Evolutionary conservation across 2,797 vertebrate genomes (phyloP).

Genomic region (Siniperca scherzeri): DNA sequence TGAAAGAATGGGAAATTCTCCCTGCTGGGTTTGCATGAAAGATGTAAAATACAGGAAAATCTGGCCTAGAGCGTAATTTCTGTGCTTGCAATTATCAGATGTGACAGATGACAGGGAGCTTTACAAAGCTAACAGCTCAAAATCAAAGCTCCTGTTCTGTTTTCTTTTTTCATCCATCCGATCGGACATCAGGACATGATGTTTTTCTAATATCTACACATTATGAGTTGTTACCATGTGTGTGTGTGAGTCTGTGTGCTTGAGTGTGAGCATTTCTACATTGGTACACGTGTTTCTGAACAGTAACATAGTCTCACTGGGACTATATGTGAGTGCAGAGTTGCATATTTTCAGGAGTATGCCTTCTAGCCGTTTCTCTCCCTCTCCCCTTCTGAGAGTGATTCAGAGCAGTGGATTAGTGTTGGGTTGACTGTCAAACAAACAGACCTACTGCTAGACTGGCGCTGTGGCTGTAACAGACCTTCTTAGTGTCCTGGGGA

Average conservation of each 20-base stretch:
- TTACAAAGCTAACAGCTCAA: constrained; percentile 48
- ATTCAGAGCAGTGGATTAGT: constrained; percentile 77
- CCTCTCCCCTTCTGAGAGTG: constrained; percentile 40
- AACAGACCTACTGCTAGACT: constrained; percentile 57
- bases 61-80: constrained; percentile 23
- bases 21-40: constrained; percentile 40
- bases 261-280: constrained; percentile 3
- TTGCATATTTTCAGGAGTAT: constrained; percentile 61
- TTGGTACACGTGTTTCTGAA: constrained; percentile 36
- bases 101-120: constrained; percentile 57
- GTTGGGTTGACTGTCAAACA: constrained; percentile 74
- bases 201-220: neutral
- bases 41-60: constrained; percentile 44
- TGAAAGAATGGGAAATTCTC: constrained; percentile 20
- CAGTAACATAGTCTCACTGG: constrained; percentile 36
- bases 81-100: constrained; percentile 49
- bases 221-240: constrained; percentile 14
- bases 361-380: constrained; percentile 52
- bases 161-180: constrained; percentile 51
- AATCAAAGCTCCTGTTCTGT: constrained; percentile 51
- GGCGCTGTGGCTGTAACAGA: constrained; percentile 54
- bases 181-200: neutral
- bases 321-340: constrained; percentile 48
- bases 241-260: neutral
- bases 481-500: constrained; percentile 55